Evolutionary conservation across 2,888 invertebrate species (phyloP).

Genomic region (Hyposoter didymator): DNA sequence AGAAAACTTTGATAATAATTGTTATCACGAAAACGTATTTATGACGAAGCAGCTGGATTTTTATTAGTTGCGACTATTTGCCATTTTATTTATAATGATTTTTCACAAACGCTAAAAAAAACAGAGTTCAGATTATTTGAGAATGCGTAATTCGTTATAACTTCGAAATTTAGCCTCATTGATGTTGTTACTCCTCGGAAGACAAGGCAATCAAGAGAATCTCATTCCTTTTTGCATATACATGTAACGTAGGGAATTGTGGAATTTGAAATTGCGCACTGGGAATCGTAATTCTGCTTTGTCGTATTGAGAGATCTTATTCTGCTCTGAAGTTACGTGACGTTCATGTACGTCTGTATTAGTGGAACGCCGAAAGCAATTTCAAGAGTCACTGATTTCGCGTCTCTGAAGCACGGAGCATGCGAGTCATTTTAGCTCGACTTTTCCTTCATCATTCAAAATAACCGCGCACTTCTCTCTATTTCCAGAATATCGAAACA

Average conservation of each 20-base stretch:
- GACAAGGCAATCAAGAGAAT: background rate
- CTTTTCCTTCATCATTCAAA: constrained; percentile 22
- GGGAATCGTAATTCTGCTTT: constrained; percentile 49
- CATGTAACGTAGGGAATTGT: background rate
- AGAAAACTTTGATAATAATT: background rate
- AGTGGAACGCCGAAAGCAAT: constrained; percentile 67
- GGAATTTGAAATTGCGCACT: background rate
- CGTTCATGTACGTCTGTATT: background rate
- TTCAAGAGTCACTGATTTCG: constrained; percentile 69
- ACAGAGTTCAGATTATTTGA: background rate
- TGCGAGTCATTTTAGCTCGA: constrained; percentile 43
- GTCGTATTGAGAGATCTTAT: constrained; percentile 20
- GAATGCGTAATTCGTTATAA: background rate
- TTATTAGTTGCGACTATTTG: background rate
- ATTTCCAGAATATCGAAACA: background rate
- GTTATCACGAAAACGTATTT: too few species aligned
- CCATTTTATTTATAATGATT: background rate
- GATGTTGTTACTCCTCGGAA: background rate
- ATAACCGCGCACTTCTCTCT: background rate
- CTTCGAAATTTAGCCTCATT: background rate
- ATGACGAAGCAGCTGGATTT: too few species aligned
- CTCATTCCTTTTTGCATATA: background rate
- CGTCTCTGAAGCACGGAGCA: constrained; percentile 28
- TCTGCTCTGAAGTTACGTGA: background rate
- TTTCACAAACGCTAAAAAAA: background rate